These are phyloP conservation scores for Lycaon pictus DNA, from an alignment of 2,113 vertebrate species.

Conservation along the genomic window DNA sequence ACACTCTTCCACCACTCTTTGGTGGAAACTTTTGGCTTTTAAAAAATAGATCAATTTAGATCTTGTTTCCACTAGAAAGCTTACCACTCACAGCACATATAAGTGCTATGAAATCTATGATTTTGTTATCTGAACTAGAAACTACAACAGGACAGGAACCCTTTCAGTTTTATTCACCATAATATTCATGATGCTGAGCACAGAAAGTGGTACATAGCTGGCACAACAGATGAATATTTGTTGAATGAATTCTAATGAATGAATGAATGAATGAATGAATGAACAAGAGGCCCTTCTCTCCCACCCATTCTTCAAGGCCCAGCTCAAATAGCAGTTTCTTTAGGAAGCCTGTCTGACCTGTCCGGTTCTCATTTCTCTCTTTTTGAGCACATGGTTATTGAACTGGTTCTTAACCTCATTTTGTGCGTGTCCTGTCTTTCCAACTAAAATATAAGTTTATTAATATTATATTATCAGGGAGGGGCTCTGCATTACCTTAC, in stretches of 20 bases:
- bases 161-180: constrained; percentile 31
- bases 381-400: neutral
- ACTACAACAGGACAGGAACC: neutral
- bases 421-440: neutral
- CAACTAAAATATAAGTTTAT: constrained; percentile 14
- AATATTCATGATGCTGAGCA: neutral
- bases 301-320: neutral
- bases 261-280: neutral
- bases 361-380: neutral
- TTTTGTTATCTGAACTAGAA: constrained; percentile 45
- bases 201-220: neutral
- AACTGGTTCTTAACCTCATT: constrained; percentile 30
- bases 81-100: constrained; percentile 10
- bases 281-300: neutral
- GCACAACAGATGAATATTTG: constrained; percentile 4
- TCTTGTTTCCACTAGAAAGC: constrained; percentile 33
- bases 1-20: neutral
- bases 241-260: neutral
- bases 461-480: too few relatives aligned
- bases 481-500: neutral
- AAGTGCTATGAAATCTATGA: neutral
- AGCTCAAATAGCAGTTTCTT: constrained; percentile 31
- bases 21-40: neutral
- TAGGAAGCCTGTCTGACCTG: constrained; percentile 30
- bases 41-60: neutral